Conservation (phyloP, 2,797 vertebrate species). For the Neosilurus mollespiculum region DNA sequence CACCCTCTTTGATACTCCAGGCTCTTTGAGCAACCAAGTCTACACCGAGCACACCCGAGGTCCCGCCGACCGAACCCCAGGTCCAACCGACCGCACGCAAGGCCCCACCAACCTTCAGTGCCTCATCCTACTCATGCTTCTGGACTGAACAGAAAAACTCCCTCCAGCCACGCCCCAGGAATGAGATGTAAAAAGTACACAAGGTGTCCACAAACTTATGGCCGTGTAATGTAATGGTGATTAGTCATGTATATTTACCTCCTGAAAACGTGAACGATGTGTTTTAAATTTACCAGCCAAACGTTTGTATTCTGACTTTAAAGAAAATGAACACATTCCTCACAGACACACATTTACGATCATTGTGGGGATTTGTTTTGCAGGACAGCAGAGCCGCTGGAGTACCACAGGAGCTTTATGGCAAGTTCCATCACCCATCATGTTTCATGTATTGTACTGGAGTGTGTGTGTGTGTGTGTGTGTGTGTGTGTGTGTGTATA, state of each 20-base stretch:
- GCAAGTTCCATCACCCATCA: conserved; percentile 68
- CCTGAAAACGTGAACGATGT: neutral
- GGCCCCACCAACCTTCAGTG: too few relatives aligned
- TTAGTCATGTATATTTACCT: neutral
- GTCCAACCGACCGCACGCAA: too few relatives aligned
- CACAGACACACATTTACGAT: neutral
- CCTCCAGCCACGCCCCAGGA: neutral
- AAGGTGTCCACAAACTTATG: neutral
- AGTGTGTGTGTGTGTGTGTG: too few relatives aligned
- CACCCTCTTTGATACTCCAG: too few relatives aligned
- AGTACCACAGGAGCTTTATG: conserved; percentile 94
- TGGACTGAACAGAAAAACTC: too few relatives aligned
- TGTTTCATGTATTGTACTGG: too few relatives aligned
- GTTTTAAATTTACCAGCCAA: neutral
- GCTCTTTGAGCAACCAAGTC: too few relatives aligned
- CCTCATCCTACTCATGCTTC: too few relatives aligned
- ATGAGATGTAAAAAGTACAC: neutral
- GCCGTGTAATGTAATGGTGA: neutral
- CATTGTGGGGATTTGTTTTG: neutral
- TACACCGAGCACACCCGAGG: too few relatives aligned
- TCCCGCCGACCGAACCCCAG: too few relatives aligned
- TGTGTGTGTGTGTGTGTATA: too few relatives aligned
- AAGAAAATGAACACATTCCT: too few relatives aligned
- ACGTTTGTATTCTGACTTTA: neutral
- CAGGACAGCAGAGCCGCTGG: conserved; percentile 92